Base-by-base conservation (phyloP, 2,113 vertebrate species). In the Columba janthina region DNA sequence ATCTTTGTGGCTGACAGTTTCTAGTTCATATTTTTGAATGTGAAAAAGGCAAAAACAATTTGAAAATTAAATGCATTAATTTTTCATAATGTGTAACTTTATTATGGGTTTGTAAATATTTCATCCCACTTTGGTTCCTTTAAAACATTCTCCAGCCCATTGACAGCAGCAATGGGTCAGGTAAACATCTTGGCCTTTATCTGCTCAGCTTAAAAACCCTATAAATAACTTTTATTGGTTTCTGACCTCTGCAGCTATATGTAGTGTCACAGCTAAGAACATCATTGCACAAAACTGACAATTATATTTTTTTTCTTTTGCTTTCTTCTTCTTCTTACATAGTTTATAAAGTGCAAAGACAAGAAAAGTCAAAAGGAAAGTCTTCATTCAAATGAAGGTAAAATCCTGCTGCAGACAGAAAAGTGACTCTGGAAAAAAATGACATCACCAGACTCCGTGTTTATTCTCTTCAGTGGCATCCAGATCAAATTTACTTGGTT, bases 161-260 rank as follows among this genome's bases (percentile, higher is more conserved):
- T 94, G 80, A 90, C 86, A 93, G 58, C 61, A 90, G 57, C 78
- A 84, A 19, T 78, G 76, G 85, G 65, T 76, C 94, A 90, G 81
- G 90, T 95, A 96, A 96, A 93, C 66, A 89, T 81, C 83, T 82
- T 96, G 90, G 92, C 80, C 92, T 96, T 85, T 84, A 61, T 90
- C 90, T 92, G 78, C 54, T 87, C 62, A 72, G 72, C 86, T 90
- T 84, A 78, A 94, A 95, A 92, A 57, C 29, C n/a, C 75, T 92
- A 90, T 93, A 90, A 97, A 93, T 93, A 95, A 87, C n/a, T 90
- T 95, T 20, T 64, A 65, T 61, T 79, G 44, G 25, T 83, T 94
- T 94, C 18, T 93, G 51, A 93, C 46, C 65, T 95, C 75, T 90
- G 82, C 79, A 90, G 69, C 72, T 85, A 22, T 90, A 67, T 0